Percentiles rank a stretch among this genome's conserved stretches.
Conservation (phyloP, 2,797 vertebrate genomes). For the Allobates femoralis region DNA sequence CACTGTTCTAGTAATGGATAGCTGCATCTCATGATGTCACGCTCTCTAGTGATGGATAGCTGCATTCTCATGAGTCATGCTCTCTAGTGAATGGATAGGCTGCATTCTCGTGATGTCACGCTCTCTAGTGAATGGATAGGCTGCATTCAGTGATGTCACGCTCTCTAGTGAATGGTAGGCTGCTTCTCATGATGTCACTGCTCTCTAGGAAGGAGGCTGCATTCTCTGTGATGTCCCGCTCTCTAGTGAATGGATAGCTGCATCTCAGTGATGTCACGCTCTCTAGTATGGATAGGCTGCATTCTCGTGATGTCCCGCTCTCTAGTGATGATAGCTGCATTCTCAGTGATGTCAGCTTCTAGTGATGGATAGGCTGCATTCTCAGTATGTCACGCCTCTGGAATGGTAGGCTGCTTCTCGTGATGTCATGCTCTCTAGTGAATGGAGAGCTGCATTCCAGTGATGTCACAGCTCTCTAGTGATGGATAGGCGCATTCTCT, state of each 20-base stretch:
- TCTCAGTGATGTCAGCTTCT: neutral
- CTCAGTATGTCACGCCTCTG: neutral
- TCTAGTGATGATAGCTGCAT: neutral
- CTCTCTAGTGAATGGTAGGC: neutral
- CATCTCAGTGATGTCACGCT: neutral
- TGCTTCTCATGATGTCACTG: neutral
- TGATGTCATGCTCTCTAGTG: too few species aligned
- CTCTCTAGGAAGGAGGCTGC: neutral
- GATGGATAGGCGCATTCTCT: constrained; percentile 10
- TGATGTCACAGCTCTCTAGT: neutral
- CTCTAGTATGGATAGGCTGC: neutral
- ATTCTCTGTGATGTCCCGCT: too few species aligned
- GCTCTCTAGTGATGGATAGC: neutral
- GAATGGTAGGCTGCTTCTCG: neutral
- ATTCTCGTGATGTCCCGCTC: neutral
- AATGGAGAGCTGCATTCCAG: too few species aligned
- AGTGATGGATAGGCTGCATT: neutral
- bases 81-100: too few species aligned
- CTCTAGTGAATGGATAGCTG: too few species aligned
- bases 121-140: too few species aligned
- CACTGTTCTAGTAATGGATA: neutral
- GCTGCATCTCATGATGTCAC: neutral
- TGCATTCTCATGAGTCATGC: too few species aligned
- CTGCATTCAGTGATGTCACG: constrained; percentile 6
- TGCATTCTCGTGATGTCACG: too few species aligned